Percentiles rank a stretch among this genome's conserved stretches.
Conservation (phyloP, 2,113 vertebrate genomes). For the Choloepus hoffmanni region DNA sequence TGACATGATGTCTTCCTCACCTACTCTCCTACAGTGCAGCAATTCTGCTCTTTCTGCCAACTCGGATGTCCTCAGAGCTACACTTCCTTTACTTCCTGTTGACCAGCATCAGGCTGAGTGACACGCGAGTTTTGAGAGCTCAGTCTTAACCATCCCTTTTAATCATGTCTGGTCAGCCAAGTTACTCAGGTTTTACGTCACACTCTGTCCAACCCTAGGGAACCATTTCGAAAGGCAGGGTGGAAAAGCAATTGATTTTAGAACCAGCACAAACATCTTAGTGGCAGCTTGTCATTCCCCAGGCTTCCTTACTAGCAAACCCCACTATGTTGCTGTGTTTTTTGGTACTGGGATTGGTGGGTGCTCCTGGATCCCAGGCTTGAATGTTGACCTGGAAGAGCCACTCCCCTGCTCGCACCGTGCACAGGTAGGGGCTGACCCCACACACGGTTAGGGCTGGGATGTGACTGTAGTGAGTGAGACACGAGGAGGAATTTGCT, state of each 20-base stretch:
- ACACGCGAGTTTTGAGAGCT: background rate
- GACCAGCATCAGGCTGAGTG: background rate
- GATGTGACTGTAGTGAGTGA: background rate
- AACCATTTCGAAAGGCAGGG: background rate
- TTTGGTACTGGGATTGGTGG: background rate
- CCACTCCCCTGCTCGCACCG: background rate
- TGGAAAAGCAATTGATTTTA: conserved; percentile 25
- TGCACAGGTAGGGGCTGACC: background rate
- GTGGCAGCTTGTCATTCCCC: background rate
- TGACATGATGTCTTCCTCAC: background rate
- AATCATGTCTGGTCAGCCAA: background rate
- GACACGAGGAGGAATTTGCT: background rate
- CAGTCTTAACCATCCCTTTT: background rate
- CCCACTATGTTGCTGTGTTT: background rate
- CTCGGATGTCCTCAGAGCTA: background rate
- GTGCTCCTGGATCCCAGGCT: background rate
- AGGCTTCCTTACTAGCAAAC: background rate
- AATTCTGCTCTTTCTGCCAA: background rate
- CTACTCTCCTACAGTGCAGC: background rate
- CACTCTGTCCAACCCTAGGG: background rate
- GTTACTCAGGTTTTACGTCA: background rate
- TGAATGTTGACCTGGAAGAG: background rate
- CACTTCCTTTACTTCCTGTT: background rate
- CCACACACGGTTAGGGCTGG: background rate
- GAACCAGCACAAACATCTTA: background rate